Base-by-base conservation (phyloP, 2,797 vertebrate genomes). In the Macroramphosus scolopax region DNA sequence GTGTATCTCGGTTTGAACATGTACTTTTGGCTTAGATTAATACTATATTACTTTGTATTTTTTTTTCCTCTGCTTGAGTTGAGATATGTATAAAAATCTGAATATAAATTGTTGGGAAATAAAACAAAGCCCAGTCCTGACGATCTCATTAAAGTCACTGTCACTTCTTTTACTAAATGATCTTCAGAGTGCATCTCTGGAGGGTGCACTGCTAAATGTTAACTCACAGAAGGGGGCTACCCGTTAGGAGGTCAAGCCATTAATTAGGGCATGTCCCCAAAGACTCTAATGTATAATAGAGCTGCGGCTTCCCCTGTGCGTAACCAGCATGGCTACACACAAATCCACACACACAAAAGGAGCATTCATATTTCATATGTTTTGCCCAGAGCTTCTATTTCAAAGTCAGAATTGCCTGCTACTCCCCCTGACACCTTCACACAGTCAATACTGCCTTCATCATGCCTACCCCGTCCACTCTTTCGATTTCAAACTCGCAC, bases 221-320 rank as follows among this genome's bases (percentile, higher is more conserved):
- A 88, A 73, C 85, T 80, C 85, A 32, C 86, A 81, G 77, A 84
- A 82, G 82, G 86, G 86, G 84, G 82, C 63, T 70, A 65, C 77
- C 68, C 74, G 54, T 83, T 86, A 84, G 68, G 78, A 88, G 88
- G 87, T 89, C 88, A 84, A 83, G 84, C 62, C 79, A 78, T 89
- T 90, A 89, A 89, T 91, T 89, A 90, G 88, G 81, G 78, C 81
- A 72, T 30, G 61, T 86, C 87, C 81, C 84, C 49, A 66, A 72
- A 84, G 84, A 85, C 72, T 72, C 75, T 79, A 76, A 80, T 83
- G 67, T 68, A 77, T 85, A 78, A 81, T 66, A 78, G 72, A 77
- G 68, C 67, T 15, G 34, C 77, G 77, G 71, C 77, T 77, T 74
- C 77, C 79, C 75, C 68, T 78, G 81, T 81, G 80, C 60, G 8